phyloP scores from a whole-genome alignment of 2,113 vertebrate genomes.

The Nerophis lumbriciformis region DNA sequence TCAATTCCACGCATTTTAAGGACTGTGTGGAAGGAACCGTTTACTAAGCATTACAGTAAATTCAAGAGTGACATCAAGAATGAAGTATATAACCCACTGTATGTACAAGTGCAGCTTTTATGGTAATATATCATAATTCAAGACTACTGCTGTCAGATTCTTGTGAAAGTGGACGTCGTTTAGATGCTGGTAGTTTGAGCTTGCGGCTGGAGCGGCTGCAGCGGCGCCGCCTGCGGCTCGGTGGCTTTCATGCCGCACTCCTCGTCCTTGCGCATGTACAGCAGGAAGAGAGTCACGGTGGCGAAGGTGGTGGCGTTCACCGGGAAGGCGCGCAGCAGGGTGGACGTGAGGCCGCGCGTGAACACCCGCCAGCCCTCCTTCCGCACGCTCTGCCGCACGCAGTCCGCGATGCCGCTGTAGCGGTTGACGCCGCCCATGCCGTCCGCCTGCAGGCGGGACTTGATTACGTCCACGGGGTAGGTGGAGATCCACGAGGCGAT shows the following conservation, averaged over 20 bases:
- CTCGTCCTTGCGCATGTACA: conserved; percentile 79
- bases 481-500: conserved; percentile 94
- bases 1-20: background rate
- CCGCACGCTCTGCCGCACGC: conserved; percentile 79
- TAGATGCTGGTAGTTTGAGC: conserved; percentile 82
- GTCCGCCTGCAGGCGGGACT: conserved; percentile 92
- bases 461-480: conserved; percentile 93
- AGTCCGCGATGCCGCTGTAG: conserved; percentile 88
- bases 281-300: conserved; percentile 89
- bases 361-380: conserved; percentile 89
- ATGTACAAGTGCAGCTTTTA: conserved; percentile 56
- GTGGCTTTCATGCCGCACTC: conserved; percentile 69
- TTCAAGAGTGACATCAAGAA: conserved; percentile 24
- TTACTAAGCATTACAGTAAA: conserved; percentile 13
- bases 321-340: conserved; percentile 89
- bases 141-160: conserved; percentile 33
- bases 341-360: conserved; percentile 88
- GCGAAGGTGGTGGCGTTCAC: conserved; percentile 96
- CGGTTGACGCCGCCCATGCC: conserved; percentile 79
- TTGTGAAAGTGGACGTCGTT: conserved; percentile 14
- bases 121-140: conserved; percentile 55
- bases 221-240: conserved; percentile 64
- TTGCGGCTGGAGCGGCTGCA: conserved; percentile 75
- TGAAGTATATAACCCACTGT: conserved; percentile 36
- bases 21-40: conserved; percentile 9